Percentiles rank a stretch among this genome's conserved stretches.
phyloP scores from a whole-genome alignment of 2,888 invertebrate genomes.

The Eristalis pertinax region DNA sequence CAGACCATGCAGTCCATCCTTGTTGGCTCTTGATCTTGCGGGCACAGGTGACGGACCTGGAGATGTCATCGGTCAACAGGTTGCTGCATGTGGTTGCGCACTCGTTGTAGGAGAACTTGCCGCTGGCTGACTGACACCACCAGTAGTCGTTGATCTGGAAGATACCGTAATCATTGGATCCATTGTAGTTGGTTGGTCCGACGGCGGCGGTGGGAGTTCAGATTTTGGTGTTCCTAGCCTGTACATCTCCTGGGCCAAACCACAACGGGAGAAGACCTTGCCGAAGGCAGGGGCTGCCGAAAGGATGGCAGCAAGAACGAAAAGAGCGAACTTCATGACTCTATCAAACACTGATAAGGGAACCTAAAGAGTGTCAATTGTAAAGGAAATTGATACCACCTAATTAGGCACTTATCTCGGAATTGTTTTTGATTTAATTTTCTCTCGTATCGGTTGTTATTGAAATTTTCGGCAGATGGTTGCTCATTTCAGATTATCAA shows the following conservation, averaged over 20 bases:
- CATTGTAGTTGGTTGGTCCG: conserved; percentile 82
- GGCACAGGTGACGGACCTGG: conserved; percentile 77
- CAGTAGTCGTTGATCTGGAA: conserved; percentile 81
- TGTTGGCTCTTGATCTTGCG: conserved; percentile 77
- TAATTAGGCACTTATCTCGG: not conserved
- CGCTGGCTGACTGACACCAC: conserved; percentile 78
- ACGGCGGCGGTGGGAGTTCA: conserved; percentile 80
- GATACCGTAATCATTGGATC: conserved; percentile 81
- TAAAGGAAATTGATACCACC: not conserved
- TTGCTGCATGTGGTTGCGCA: conserved; percentile 78
- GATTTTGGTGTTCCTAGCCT: conserved; percentile 78
- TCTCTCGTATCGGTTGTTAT: not conserved
- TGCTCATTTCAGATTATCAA: not conserved
- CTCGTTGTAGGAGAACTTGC: conserved; percentile 76
- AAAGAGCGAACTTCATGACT: conserved; percentile 41
- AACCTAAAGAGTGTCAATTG: not conserved
- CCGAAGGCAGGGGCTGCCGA: conserved; percentile 73
- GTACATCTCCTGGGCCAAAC: conserved; percentile 77
- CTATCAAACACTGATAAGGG: not conserved
- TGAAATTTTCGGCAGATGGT: not conserved
- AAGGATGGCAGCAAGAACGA: conserved; percentile 40
- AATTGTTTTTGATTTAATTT: not conserved
- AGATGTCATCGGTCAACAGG: conserved; percentile 79
- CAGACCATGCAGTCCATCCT: conserved; percentile 80
- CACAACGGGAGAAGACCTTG: conserved; percentile 75